Conservation (phyloP, 2,888 invertebrate genomes). For the Lymantria monacha region DNA sequence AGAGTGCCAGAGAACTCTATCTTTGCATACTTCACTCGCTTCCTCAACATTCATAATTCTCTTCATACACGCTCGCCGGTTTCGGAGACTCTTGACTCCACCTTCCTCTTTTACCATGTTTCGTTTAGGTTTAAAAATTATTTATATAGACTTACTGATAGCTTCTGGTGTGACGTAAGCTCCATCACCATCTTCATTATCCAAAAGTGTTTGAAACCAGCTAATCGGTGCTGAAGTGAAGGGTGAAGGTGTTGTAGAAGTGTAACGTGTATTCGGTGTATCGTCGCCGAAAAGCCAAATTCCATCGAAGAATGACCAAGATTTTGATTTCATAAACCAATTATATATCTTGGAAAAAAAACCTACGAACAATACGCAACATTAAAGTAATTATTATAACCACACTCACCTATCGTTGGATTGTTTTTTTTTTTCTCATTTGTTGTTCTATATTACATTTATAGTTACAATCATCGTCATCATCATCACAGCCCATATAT, state of each 20-base stretch:
- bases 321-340: conserved; percentile 56
- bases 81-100: too few species aligned
- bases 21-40: too few species aligned
- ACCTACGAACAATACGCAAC: conserved; percentile 42
- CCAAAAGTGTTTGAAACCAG: conserved; percentile 71
- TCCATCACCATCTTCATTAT: conserved; percentile 62
- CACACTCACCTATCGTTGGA: too few species aligned
- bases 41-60: too few species aligned
- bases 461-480: too few species aligned
- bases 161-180: conserved; percentile 38
- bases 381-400: not conserved
- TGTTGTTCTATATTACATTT: too few species aligned
- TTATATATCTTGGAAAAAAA: conserved; percentile 59
- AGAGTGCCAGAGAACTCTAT: too few species aligned
- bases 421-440: too few species aligned
- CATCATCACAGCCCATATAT: too few species aligned
- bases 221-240: conserved; percentile 46
- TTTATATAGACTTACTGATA: conserved; percentile 33
- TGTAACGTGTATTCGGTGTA: conserved; percentile 39
- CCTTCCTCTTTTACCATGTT: too few species aligned
- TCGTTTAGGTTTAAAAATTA: too few species aligned
- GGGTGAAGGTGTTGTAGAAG: conserved; percentile 54
- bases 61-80: too few species aligned
- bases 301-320: conserved; percentile 67
- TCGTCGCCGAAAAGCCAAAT: conserved; percentile 66